Base-by-base conservation (phyloP, 2,888 invertebrate genomes). In the Entomobrya proxima region DNA sequence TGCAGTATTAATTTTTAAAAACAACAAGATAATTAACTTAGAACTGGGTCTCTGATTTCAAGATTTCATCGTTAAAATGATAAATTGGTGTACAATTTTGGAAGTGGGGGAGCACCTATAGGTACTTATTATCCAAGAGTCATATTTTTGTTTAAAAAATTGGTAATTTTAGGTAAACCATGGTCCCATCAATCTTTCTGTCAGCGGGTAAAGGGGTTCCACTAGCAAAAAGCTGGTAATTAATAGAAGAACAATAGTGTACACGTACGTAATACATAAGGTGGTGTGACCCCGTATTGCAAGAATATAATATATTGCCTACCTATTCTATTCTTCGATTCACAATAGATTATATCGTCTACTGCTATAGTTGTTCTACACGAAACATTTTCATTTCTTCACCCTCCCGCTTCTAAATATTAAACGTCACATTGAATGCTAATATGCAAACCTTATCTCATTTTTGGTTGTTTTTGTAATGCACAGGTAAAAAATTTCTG, bases 111-210 rank as follows among this genome's bases (percentile, higher is more conserved):
- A 47, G 27, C 24, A 55, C 9, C 9, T 44, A 15, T 44, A 44
- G 15, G n/a, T 7, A 44, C 15, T 44, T 44, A 5, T 44, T 44
- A 15, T 44, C n/a, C 44, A 30, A 24, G 24, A 24, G 15, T 24
- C 40, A 40, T 55, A 55, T 18, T 67, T 67, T 67, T 40, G 37
- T 37, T 35, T 13, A 67, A 40, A 67, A 67, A 37, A 40, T n/a
- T n/a, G 40, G 30, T 67, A 47, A 72, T 72, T 44, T 72, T 21
- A 11, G 72, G 27, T 13, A 30, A 30, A 27, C 24, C 2, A 9
- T 58, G 40, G 3, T 47, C n/a, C 47, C 72, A 72, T 72, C 27
- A 24, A 72, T 72, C 72, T 72, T 72, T 72, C 72, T 50, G 72
- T 72, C 72, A 72, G n/a, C 72, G 18, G 37, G 47, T 44, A 44